phyloP scores from a whole-genome alignment of 2,113 vertebrate genomes.

The Mesembrinibis cayennensis region DNA sequence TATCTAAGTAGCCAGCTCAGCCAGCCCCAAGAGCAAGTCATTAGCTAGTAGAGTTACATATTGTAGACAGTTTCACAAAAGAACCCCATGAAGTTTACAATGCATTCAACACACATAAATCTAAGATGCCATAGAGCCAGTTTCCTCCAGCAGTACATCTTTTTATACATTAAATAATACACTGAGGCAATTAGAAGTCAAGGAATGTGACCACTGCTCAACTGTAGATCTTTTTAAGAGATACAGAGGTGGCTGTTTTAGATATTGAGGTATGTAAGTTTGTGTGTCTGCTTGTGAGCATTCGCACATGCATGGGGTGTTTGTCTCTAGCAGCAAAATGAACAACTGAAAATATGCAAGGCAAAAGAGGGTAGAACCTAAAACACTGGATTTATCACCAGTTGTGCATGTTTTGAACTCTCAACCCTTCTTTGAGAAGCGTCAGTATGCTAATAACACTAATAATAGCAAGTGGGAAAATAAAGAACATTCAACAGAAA shows the following conservation, averaged over 20 bases:
- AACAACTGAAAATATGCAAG: background rate
- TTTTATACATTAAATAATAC: background rate
- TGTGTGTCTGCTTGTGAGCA: background rate
- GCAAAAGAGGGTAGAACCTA: background rate
- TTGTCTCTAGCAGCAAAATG: background rate
- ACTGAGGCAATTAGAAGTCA: background rate
- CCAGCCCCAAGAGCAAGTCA: background rate
- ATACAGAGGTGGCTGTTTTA: background rate
- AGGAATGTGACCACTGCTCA: background rate
- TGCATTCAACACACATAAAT: background rate
- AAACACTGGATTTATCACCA: background rate
- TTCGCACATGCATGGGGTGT: background rate
- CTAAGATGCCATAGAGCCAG: background rate
- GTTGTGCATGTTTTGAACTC: background rate
- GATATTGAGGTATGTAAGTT: background rate
- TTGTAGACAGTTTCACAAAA: background rate
- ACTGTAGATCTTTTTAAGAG: background rate
- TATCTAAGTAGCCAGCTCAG: background rate
- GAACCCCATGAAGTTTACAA: background rate
- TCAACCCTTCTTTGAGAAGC: background rate
- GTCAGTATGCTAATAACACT: background rate
- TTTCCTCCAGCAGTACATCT: background rate
- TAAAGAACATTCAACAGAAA: background rate
- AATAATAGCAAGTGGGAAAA: background rate
- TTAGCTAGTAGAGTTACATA: background rate